Conservation (phyloP, 2,113 vertebrate species). For the Heteronetta atricapilla region DNA sequence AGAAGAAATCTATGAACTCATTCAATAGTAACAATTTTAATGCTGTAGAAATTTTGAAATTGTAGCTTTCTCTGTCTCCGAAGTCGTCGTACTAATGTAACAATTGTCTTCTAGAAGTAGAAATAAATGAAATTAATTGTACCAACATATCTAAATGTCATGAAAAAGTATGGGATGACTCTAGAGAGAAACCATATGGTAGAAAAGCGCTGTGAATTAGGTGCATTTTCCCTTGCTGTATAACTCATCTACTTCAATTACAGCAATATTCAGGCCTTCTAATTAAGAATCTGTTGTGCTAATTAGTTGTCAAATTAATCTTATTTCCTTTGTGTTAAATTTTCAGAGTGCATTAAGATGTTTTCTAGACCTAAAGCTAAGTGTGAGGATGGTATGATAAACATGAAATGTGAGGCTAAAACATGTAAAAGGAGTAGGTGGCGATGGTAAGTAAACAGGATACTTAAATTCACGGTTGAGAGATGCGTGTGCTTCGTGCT, state of each 20-base stretch:
- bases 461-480: neutral
- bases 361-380: conserved; percentile 8
- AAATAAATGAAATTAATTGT: conserved; percentile 75
- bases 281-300: conserved; percentile 60
- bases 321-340: neutral
- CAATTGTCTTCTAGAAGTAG: conserved; percentile 69
- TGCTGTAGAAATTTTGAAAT: conserved; percentile 65
- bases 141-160: conserved; percentile 74
- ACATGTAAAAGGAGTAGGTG: neutral
- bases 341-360: conserved; percentile 24
- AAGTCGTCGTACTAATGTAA: conserved; percentile 75
- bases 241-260: conserved; percentile 58
- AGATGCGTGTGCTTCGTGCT: conserved; percentile 34
- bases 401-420: conserved; percentile 28
- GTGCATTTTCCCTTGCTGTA: conserved; percentile 41
- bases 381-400: conserved; percentile 33
- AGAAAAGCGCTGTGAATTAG: conserved; percentile 69
- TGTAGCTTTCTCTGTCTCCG: conserved; percentile 72
- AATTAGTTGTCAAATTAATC: conserved; percentile 58
- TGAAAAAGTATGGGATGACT: conserved; percentile 55
- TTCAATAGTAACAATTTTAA: conserved; percentile 56
- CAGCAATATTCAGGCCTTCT: conserved; percentile 49
- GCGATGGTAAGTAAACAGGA: neutral
- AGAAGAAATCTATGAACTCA: conserved; percentile 37
- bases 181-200: conserved; percentile 54